These are phyloP conservation scores for Carlito syrichta DNA, from an alignment of 2,113 vertebrate genomes.

Conservation along the genomic window DNA sequence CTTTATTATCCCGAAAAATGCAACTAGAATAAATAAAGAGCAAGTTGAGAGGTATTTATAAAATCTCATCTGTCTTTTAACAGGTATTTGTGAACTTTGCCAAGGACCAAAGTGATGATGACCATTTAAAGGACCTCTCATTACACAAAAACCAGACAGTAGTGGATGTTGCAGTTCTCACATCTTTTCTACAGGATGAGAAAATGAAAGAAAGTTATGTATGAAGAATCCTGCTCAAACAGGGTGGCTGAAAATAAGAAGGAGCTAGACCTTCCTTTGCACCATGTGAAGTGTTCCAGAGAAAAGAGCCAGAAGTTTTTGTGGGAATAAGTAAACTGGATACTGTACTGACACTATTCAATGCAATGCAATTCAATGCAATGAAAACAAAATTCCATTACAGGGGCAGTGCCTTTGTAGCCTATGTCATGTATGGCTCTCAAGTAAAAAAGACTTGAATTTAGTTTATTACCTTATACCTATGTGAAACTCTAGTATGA, in stretches of 20 bases:
- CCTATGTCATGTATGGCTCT: slow-evolving; percentile 81
- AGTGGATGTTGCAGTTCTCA: slow-evolving; percentile 85
- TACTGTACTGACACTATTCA: slow-evolving; percentile 90
- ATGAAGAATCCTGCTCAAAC: slow-evolving; percentile 81
- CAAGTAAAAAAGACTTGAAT: slow-evolving; percentile 90
- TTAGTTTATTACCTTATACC: slow-evolving; percentile 82
- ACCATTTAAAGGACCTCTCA: slow-evolving; percentile 93
- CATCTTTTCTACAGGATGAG: slow-evolving; percentile 82
- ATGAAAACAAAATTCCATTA: slow-evolving; percentile 86
- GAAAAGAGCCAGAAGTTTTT: slow-evolving; percentile 64
- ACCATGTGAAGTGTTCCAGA: slow-evolving; percentile 71
- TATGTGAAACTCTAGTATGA: slow-evolving; percentile 83
- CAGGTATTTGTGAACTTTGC: slow-evolving; percentile 99
- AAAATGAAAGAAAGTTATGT: slow-evolving; percentile 91
- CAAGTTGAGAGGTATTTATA: neutral
- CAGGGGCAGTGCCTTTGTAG: slow-evolving; percentile 85
- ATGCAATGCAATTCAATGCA: slow-evolving; percentile 98
- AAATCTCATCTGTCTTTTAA: slow-evolving; percentile 41
- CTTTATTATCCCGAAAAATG: neutral
- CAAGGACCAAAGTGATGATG: slow-evolving; percentile 98
- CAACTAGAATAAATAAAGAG: neutral
- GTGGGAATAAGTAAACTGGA: slow-evolving; percentile 80
- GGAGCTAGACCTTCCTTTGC: slow-evolving; percentile 64
- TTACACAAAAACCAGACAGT: slow-evolving; percentile 90
- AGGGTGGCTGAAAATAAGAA: slow-evolving; percentile 61